Evolutionary conservation across 2,888 invertebrate genomes (phyloP).

Genomic region (Leptothorax acervorum): DNA sequence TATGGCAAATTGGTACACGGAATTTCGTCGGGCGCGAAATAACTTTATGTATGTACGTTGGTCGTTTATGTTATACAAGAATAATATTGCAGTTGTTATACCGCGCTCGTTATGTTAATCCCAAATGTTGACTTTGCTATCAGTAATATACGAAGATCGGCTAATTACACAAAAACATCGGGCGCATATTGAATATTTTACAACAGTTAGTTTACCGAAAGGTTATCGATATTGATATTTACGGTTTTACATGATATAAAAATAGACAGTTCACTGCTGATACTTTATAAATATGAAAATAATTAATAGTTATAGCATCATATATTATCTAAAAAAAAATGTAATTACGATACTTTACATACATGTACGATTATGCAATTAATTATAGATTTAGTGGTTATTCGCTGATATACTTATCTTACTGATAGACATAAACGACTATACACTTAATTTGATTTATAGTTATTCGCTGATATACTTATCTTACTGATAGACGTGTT

Average conservation of each 20-base stretch:
- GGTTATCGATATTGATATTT: neutral
- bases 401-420: neutral
- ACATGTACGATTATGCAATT: neutral
- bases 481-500: neutral
- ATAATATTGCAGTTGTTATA: slow-evolving; percentile 39
- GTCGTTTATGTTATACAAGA: slow-evolving; percentile 30
- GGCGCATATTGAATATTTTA: slow-evolving; percentile 1
- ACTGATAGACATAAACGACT: neutral
- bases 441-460: neutral
- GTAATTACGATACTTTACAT: neutral
- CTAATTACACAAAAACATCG: slow-evolving; percentile 10
- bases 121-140: slow-evolving; percentile 33
- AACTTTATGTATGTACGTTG: neutral
- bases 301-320: neutral
- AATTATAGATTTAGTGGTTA: neutral
- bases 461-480: neutral
- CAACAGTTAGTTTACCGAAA: neutral
- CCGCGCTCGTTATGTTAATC: slow-evolving; percentile 24
- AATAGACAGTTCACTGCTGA: neutral
- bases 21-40: slow-evolving; percentile 2
- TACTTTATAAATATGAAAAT: neutral
- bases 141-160: slow-evolving; percentile 6
- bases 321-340: neutral
- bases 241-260: neutral
- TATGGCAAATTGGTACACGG: neutral